These are phyloP conservation scores for Opisthocomus hoazin DNA, from an alignment of 2,113 vertebrate genomes.

Conservation along the genomic window DNA sequence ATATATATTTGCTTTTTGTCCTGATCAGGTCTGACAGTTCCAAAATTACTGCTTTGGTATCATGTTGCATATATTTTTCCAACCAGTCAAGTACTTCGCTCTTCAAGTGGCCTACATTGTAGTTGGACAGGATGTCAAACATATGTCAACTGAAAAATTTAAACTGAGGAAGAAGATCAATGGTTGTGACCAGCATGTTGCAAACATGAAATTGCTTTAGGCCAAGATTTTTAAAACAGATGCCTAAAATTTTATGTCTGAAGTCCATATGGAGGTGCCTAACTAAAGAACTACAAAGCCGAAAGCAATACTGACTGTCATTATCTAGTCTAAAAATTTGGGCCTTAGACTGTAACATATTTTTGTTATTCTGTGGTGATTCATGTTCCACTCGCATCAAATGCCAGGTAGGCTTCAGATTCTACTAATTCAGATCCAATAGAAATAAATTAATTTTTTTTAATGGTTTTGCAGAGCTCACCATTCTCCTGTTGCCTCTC, in stretches of 20 bases:
- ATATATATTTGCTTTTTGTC: not conserved
- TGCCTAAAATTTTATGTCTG: not conserved
- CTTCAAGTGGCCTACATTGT: not conserved
- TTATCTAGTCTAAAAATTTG: not conserved
- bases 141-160: not conserved
- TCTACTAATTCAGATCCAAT: not conserved
- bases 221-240: not conserved
- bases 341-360: not conserved
- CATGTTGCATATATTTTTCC: not conserved
- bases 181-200: not conserved
- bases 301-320: not conserved
- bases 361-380: not conserved
- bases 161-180: not conserved
- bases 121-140: not conserved
- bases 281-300: not conserved
- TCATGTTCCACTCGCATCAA: not conserved
- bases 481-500: not conserved
- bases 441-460: not conserved
- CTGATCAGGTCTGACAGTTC: not conserved
- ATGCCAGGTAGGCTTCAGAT: not conserved
- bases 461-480: not conserved
- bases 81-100: not conserved
- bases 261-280: not conserved
- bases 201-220: not conserved
- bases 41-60: not conserved